Base-by-base conservation (phyloP, 1,140 invertebrate genomes). In the Nomia melanderi region DNA sequence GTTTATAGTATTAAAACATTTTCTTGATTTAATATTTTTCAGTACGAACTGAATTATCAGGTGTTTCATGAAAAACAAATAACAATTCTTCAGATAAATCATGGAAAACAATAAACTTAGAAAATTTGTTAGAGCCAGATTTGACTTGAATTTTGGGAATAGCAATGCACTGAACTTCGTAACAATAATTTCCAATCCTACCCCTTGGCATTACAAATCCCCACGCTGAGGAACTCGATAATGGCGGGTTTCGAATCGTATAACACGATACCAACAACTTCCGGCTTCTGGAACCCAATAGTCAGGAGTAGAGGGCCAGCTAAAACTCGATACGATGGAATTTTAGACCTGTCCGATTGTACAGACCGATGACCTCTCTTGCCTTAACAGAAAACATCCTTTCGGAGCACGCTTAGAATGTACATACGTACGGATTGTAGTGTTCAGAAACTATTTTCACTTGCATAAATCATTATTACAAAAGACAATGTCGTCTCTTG, bases 361-460 rank as follows among this genome's bases (percentile, higher is more conserved):
- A 36, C 12, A 14, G 41, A 74, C 7, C n/a, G 29, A 75, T 27
- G 39, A 47, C 23, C 25, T 44, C 20, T 25, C 11, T 31, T 69
- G 44, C 31, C 78, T 82, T 39, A 20, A 25, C 36, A 31, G 44
- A 20, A 60, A 73, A 64, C 53, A 56, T 23, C 50, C 67, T 53
- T 54, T 25, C 27, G 17, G 11, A 74, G 33, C 27, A 62, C n/a
- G 41, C 67, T 64, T 73, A 12, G 23, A 78, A 27, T 29, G 33
- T n/a, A 33, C 25, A 65, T n/a, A n/a, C n/a, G 65, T 54, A n/a
- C 41, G 64, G 25, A 76, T 75, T 57, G 36, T 44, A 23, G 3
- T 20, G 33, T 41, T 67, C 17, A 64, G 60, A 70, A 70, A 44
- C 44, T 50, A 31, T 39, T 67, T 62, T 17, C 39, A 27, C n/a